A percentile compares a stretch with the other conserved stretches of the same genome.
Conservation (phyloP, 2,113 vertebrate species). For the Athene cunicularia region DNA sequence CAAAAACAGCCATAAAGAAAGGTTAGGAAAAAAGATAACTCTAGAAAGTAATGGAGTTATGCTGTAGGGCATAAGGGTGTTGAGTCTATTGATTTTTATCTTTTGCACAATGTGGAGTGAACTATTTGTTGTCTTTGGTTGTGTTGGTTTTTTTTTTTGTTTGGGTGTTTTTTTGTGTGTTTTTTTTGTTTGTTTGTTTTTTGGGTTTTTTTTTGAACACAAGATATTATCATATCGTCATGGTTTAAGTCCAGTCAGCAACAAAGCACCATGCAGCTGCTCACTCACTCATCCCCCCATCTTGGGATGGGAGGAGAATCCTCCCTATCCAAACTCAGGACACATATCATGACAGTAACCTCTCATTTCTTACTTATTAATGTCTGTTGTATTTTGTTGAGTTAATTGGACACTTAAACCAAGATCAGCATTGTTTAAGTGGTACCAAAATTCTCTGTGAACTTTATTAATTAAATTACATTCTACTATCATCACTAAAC, state of each 20-base stretch:
- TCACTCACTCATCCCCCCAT: no score
- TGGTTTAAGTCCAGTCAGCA: no score
- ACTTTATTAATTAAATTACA: not conserved
- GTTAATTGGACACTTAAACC: not conserved
- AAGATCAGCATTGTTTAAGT: not conserved
- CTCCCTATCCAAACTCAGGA: no score
- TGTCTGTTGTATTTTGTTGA: not conserved
- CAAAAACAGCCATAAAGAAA: not conserved
- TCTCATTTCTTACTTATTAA: not conserved
- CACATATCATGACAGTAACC: rapidly evolving
- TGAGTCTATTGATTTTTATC: conserved; percentile 10
- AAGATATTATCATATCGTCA: not conserved
- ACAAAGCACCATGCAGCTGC: no score
- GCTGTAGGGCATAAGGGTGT: not conserved
- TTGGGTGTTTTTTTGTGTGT: no score
- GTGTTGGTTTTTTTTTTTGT: no score
- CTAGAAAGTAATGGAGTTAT: not conserved
- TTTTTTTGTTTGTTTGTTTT: no score
- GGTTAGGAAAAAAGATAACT: not conserved
- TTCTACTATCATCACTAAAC: not conserved
- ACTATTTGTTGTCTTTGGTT: not conserved
- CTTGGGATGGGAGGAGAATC: no score
- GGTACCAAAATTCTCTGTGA: not conserved
- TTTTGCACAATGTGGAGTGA: not conserved
- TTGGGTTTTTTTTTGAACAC: no score